Base-by-base conservation (phyloP, 2,888 invertebrate species). In the Notocelia uddmanniana region DNA sequence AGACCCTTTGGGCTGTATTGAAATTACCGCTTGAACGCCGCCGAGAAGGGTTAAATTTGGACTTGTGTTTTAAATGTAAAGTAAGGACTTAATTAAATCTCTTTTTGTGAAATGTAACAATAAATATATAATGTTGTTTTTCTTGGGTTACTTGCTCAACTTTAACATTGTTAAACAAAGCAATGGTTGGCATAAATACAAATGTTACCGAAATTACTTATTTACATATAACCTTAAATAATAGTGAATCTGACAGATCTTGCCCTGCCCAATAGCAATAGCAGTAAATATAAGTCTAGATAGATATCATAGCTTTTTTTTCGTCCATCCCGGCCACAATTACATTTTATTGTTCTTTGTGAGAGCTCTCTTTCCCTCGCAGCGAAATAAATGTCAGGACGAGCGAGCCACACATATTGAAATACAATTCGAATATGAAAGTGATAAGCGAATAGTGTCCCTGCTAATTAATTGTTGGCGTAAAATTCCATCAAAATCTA, bases 1-100 rank as follows among this genome's bases (percentile, higher is more conserved):
- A 41, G 31, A 50, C 21, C 50, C 48, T 63, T 59, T 68, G 15
- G 37, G 23, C 11, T 59, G 2, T 37, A 50, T 41, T 26, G 19
- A 26, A 55, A 52, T 68, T 59, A 52, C 52, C n/a, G 18, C 26
- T 60, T 26, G 18, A 48, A 31, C 15, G 63, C 21, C 19, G 19
- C n/a, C n/a, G n/a, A 50, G 11, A 34, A 62, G 48, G 63, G 34
- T 52, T 34, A 52, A 34, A 34, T 52, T 59, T 10, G n/a, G n/a
- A n/a, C n/a, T n/a, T n/a, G n/a, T n/a, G n/a, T n/a, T n/a, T n/a
- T 19, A 21, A 37, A 9, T 41, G 37, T 21, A 59, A 21, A 23
- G 41, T 5, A 23, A 9, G 23, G 41, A 59, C 41, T 59, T 23
- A 15, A 41, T 59, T 59, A 15, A 23, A 59, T 59, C 18, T 45